Conservation (phyloP, 2,888 invertebrate species). For the Drymonia ruficornis region DNA sequence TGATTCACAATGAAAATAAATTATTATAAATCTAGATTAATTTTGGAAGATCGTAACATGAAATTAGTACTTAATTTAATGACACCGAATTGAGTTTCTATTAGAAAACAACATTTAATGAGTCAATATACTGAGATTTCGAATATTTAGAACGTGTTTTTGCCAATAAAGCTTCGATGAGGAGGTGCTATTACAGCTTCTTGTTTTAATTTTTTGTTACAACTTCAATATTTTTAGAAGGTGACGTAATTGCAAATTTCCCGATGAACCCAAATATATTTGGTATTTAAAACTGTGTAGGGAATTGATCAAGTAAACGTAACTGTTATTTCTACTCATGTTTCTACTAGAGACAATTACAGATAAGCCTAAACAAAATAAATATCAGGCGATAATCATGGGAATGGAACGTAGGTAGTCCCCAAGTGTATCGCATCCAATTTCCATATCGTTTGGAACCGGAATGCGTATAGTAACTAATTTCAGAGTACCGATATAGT, state of each 20-base stretch:
- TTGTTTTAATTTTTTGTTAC: neutral
- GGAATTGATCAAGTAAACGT: too few relatives aligned
- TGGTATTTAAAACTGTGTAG: too few relatives aligned
- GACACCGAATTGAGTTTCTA: neutral
- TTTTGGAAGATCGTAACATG: too few relatives aligned
- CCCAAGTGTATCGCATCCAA: constrained; percentile 21
- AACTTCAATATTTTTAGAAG: neutral
- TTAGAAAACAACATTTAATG: neutral
- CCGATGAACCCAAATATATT: too few relatives aligned
- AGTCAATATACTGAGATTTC: neutral
- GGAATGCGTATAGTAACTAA: constrained; percentile 31
- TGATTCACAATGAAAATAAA: neutral
- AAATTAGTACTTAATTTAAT: neutral
- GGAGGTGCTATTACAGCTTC: neutral
- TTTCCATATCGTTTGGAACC: constrained; percentile 19
- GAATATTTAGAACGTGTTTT: neutral
- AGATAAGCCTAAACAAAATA: constrained; percentile 10
- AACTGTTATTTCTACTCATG: too few relatives aligned
- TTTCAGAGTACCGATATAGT: constrained; percentile 28
- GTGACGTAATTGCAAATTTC: neutral
- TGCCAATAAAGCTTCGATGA: neutral
- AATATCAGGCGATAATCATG: constrained; percentile 23
- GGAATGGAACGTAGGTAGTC: constrained; percentile 18
- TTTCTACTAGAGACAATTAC: neutral
- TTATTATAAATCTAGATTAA: too few relatives aligned